Percentiles rank a stretch among this genome's conserved stretches.
Evolutionary conservation across 2,113 vertebrate species (phyloP).

Genomic region (Ctenodactylus gundi): DNA sequence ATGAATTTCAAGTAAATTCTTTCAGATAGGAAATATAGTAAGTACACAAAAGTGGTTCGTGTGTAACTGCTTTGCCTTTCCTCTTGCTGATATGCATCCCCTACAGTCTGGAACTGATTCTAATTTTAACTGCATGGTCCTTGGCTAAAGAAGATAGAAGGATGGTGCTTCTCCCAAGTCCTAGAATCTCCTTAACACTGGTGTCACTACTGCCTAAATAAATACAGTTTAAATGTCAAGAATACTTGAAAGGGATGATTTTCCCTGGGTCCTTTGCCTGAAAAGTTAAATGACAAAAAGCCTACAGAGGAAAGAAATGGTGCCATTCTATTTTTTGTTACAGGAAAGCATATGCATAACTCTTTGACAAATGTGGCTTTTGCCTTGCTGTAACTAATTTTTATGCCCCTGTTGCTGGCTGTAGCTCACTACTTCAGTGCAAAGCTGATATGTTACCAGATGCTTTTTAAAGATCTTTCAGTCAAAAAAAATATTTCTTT

Average conservation of each 20-base stretch:
- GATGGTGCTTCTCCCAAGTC: not conserved
- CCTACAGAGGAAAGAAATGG: not conserved
- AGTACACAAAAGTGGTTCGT: not conserved
- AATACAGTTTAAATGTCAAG: not conserved
- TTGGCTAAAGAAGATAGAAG: not conserved
- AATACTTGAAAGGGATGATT: not conserved
- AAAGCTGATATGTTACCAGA: not conserved
- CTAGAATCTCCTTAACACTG: not conserved
- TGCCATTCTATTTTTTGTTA: not conserved
- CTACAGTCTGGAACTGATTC: not conserved
- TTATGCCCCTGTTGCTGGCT: not conserved
- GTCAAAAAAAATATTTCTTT: not conserved
- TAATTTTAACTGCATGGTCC: not conserved
- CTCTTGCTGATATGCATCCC: not conserved
- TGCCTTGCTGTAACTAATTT: not conserved
- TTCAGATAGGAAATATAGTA: not conserved
- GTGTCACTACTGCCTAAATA: not conserved
- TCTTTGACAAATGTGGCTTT: not conserved
- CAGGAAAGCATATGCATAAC: not conserved
- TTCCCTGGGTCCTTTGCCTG: not conserved
- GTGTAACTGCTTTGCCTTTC: not conserved
- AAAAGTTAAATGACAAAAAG: not conserved
- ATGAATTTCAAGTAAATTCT: not conserved
- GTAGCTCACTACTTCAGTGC: not conserved
- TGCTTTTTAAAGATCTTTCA: not conserved